Conservation (phyloP, 2,797 vertebrate species). For the Eleutherodactylus coqui region DNA sequence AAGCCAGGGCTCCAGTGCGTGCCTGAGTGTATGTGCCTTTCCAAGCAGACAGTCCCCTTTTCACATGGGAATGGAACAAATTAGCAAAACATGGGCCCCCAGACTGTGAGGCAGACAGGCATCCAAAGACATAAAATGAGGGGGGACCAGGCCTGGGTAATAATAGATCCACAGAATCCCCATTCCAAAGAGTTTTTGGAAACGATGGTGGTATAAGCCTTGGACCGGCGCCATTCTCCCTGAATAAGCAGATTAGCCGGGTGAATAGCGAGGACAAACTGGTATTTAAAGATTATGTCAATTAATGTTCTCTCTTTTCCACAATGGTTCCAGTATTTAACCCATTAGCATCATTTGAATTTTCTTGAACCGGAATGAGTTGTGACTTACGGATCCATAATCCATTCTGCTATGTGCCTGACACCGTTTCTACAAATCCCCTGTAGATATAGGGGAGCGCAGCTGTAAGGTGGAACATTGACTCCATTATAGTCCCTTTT, state of each 20-base stretch:
- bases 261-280: conserved; percentile 62
- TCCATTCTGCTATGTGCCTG: neutral
- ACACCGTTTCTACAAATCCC: neutral
- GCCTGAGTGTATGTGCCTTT: conserved; percentile 43
- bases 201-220: conserved; percentile 57
- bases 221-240: conserved; percentile 54
- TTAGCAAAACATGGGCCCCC: conserved; percentile 63
- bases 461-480: neutral
- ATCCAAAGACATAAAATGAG: conserved; percentile 52
- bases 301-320: conserved; percentile 60
- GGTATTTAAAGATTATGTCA: conserved; percentile 63
- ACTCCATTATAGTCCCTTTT: neutral
- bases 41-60: conserved; percentile 50
- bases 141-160: conserved; percentile 41
- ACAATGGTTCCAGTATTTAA: conserved; percentile 58
- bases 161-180: conserved; percentile 51
- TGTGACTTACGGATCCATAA: conserved; percentile 37
- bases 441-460: neutral
- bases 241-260: conserved; percentile 62
- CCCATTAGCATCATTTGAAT: conserved; percentile 40
- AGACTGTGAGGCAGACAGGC: conserved; percentile 57
- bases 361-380: conserved; percentile 35
- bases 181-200: conserved; percentile 60
- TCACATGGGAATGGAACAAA: conserved; percentile 65
- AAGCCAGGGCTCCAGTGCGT: conserved; percentile 24